These are phyloP conservation scores for Drosophila sordidula DNA, from an alignment of 2,888 invertebrate genomes.

Conservation along the genomic window DNA sequence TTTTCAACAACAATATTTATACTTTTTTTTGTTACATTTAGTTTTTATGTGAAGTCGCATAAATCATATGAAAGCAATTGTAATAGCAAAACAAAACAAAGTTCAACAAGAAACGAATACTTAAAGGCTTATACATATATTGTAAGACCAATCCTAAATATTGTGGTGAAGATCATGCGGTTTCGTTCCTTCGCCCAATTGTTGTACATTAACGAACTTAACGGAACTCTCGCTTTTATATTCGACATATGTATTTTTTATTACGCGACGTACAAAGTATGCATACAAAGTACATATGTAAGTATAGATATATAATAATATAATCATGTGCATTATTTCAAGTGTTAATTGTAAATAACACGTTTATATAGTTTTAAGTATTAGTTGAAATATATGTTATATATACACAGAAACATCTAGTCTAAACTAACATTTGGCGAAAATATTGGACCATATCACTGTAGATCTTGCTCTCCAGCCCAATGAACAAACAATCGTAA, in stretches of 20 bases:
- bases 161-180: conserved; percentile 14
- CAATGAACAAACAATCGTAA: conserved; percentile 74
- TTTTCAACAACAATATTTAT: background rate
- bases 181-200: conserved; percentile 45
- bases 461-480: conserved; percentile 65
- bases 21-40: background rate
- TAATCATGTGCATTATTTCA: conserved; percentile 42
- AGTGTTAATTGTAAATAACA: conserved; percentile 39
- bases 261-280: conserved; percentile 25
- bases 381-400: conserved; percentile 69
- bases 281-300: conserved; percentile 17
- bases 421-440: conserved; percentile 67
- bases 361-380: conserved; percentile 55
- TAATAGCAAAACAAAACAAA: background rate
- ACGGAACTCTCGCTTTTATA: conserved; percentile 41
- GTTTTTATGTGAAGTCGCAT: background rate
- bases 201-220: conserved; percentile 31
- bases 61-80: background rate
- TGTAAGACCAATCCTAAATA: background rate
- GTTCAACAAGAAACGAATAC: background rate
- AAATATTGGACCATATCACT: conserved; percentile 75
- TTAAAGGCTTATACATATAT: background rate
- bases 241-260: conserved; percentile 36
- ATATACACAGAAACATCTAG: conserved; percentile 20
- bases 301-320: conserved; percentile 28